Conservation (phyloP, 2,888 invertebrate genomes). For the Cheilosia vulpina region DNA sequence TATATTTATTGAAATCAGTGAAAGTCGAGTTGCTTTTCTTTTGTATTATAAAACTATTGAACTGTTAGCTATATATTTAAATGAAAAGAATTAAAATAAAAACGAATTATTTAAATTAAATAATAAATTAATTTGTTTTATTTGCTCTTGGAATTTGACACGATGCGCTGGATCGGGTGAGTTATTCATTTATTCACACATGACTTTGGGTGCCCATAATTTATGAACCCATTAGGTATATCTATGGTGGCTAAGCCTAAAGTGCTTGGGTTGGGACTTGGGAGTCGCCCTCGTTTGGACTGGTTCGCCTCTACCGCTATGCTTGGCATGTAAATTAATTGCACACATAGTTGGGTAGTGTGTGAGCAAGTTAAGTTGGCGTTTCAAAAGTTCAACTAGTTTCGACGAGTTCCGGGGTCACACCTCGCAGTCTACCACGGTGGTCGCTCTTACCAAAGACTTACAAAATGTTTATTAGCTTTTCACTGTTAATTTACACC, state of each 20-base stretch:
- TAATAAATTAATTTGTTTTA: conserved; percentile 51
- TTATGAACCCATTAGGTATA: conserved; percentile 7
- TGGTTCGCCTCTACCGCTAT: conserved; percentile 2
- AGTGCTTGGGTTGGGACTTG: not conserved
- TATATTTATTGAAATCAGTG: conserved; percentile 69
- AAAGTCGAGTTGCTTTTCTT: conserved; percentile 35
- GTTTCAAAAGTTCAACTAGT: not conserved
- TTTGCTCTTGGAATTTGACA: not conserved
- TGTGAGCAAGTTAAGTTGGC: not conserved
- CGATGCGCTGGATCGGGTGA: conserved; percentile 10
- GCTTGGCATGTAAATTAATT: conserved; percentile 15
- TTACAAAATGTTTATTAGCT: not conserved
- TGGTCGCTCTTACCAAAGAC: not conserved
- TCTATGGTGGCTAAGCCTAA: conserved; percentile 13
- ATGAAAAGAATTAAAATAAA: conserved; percentile 24
- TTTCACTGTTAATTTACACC: not conserved
- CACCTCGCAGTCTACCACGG: not conserved
- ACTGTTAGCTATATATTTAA: conserved; percentile 68
- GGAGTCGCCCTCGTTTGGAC: not conserved
- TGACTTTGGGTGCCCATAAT: conserved; percentile 10
- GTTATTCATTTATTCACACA: conserved; percentile 49
- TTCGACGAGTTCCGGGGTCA: not conserved
- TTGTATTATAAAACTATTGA: conserved; percentile 68
- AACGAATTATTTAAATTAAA: conserved; percentile 68
- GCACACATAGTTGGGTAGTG: not conserved